Evolutionary conservation across 2,797 vertebrate genomes (phyloP).

Genomic region (Chromobotia macracanthus): DNA sequence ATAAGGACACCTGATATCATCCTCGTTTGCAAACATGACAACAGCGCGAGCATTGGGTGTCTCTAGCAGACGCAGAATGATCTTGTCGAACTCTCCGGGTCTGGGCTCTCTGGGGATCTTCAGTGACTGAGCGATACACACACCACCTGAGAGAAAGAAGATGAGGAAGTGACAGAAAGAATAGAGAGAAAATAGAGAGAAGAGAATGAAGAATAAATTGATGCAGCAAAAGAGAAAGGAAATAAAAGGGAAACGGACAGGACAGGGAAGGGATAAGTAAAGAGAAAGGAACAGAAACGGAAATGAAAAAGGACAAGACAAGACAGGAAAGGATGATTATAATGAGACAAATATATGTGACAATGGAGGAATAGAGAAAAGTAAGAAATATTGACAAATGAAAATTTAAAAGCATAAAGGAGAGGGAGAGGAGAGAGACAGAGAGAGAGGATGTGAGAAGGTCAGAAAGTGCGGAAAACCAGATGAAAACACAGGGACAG

Average conservation of each 20-base stretch:
- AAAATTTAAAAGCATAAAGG: background rate
- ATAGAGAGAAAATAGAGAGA: slow-evolving; percentile 18
- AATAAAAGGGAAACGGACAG: background rate
- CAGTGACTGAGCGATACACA: slow-evolving; percentile 96
- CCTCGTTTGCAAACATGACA: slow-evolving; percentile 96
- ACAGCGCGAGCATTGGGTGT: slow-evolving; percentile 92
- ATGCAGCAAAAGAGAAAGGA: background rate
- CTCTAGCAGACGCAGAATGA: slow-evolving; percentile 90
- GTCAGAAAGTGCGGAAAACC: slow-evolving; percentile 24
- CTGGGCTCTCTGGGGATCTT: slow-evolving; percentile 93
- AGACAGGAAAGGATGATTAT: too few relatives aligned
- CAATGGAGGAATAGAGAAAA: slow-evolving; percentile 29
- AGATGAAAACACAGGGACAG: background rate
- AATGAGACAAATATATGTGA: slow-evolving; percentile 3
- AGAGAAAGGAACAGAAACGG: background rate
- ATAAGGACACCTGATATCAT: slow-evolving; percentile 88
- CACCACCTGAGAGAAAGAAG: slow-evolving; percentile 80
- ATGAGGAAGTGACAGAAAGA: slow-evolving; percentile 5
- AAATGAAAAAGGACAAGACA: background rate
- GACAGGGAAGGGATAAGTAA: background rate
- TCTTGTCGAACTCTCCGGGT: slow-evolving; percentile 92
- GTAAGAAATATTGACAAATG: background rate
- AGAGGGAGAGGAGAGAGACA: slow-evolving; percentile 32
- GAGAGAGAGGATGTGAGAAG: slow-evolving; percentile 25
- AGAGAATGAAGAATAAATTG: background rate